Percentiles rank a stretch among this genome's conserved stretches.
Evolutionary conservation across 2,113 vertebrate species (phyloP).

Genomic region (Neomonachus schauinslandi): DNA sequence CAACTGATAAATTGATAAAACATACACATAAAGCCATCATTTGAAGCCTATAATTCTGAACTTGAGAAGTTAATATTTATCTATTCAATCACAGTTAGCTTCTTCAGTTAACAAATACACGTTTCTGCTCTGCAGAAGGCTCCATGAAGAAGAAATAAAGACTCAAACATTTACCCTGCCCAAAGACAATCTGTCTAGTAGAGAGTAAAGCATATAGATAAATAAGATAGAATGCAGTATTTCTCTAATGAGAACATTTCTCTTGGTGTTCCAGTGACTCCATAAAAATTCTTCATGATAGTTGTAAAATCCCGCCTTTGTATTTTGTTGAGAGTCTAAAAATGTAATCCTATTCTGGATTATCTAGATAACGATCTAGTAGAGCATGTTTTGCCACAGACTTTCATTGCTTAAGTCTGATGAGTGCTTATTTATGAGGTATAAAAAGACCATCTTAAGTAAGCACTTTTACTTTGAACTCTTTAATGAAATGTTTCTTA

Average conservation of each 20-base stretch:
- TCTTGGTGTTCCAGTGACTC: not conserved
- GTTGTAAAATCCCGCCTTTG: not conserved
- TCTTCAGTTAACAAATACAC: not conserved
- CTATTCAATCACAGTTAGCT: not conserved
- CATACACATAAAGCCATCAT: not conserved
- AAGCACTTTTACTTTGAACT: not conserved
- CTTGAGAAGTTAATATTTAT: not conserved
- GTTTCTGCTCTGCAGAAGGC: not conserved
- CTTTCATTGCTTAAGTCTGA: not conserved
- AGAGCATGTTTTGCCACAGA: not conserved
- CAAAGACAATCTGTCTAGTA: not conserved
- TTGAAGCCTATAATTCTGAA: not conserved
- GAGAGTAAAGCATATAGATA: not conserved
- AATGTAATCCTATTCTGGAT: not conserved
- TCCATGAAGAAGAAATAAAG: not conserved
- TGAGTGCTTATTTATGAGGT: not conserved
- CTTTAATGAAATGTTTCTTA: not conserved
- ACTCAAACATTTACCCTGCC: not conserved
- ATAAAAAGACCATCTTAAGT: not conserved
- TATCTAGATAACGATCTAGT: not conserved
- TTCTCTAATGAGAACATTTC: not conserved
- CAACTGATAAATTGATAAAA: not conserved
- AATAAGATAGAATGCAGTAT: not conserved
- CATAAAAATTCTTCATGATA: not conserved
- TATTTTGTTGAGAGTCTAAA: not conserved